phyloP scores from a whole-genome alignment of 2,113 vertebrate genomes.

The Phyllopteryx taeniolatus region DNA sequence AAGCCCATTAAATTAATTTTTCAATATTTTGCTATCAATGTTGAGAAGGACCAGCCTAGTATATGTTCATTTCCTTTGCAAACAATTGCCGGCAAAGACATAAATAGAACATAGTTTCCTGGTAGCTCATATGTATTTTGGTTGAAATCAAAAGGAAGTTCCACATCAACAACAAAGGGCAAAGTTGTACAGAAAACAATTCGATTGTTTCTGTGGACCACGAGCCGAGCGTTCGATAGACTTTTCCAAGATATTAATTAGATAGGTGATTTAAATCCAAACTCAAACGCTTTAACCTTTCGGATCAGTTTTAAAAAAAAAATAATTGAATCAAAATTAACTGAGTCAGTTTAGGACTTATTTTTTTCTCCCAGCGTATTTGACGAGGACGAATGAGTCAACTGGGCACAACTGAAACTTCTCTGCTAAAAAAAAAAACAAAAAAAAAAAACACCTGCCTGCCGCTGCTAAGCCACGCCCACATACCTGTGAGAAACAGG shows the following conservation, averaged over 20 bases:
- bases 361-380: neutral
- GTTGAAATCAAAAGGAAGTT: constrained; percentile 1
- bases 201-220: neutral
- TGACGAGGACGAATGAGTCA: constrained; percentile 6
- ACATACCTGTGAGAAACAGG: constrained; percentile 73
- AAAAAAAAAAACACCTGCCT: constrained; percentile 47
- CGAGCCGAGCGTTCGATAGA: neutral
- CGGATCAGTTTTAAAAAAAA: neutral
- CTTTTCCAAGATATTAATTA: neutral
- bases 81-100: neutral
- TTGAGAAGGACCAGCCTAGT: neutral
- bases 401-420: constrained; percentile 24
- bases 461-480: constrained; percentile 58
- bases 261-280: neutral
- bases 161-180: neutral
- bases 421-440: no score
- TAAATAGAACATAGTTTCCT: neutral
- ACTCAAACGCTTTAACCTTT: neutral
- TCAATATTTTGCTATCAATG: neutral
- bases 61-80: neutral
- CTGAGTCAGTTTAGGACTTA: neutral
- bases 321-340: no score
- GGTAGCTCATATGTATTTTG: neutral
- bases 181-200: neutral
- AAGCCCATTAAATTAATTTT: neutral